Conservation (phyloP, 2,888 invertebrate genomes). For the Fragum whitleyi region DNA sequence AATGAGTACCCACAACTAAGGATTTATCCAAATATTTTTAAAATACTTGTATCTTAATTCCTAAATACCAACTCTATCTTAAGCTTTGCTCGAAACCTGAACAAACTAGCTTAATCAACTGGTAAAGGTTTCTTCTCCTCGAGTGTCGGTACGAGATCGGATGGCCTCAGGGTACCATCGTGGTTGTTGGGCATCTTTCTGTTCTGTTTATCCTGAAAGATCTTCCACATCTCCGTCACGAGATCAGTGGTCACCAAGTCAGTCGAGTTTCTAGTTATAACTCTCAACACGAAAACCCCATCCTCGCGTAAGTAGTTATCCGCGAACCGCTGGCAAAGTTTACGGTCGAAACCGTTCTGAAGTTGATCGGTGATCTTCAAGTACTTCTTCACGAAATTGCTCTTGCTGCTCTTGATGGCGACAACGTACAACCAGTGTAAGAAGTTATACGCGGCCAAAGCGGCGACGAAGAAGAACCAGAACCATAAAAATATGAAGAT, state of each 20-base stretch:
- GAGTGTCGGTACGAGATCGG: constrained; percentile 57
- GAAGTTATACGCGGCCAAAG: constrained; percentile 70
- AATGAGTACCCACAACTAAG: no score
- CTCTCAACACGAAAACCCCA: constrained; percentile 77
- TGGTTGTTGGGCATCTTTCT: constrained; percentile 56
- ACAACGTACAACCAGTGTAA: constrained; percentile 74
- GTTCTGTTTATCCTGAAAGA: constrained; percentile 74
- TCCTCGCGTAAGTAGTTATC: constrained; percentile 78
- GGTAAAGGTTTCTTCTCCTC: constrained; percentile 61
- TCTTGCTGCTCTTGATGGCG: constrained; percentile 70
- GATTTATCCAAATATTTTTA: no score
- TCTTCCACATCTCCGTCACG: constrained; percentile 74
- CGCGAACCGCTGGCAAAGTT: constrained; percentile 75
- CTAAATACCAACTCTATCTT: no score
- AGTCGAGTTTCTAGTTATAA: constrained; percentile 77
- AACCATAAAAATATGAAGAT: constrained; percentile 81
- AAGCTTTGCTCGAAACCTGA: no score
- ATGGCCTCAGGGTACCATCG: constrained; percentile 53
- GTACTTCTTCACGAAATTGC: constrained; percentile 76
- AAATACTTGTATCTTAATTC: no score
- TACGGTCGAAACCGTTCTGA: constrained; percentile 73
- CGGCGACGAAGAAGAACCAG: constrained; percentile 76
- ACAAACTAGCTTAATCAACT: constrained; percentile 40
- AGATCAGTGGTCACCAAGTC: constrained; percentile 78
- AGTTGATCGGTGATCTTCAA: constrained; percentile 75